Conservation (phyloP, 2,888 invertebrate species). For the Mesoligia furuncula region DNA sequence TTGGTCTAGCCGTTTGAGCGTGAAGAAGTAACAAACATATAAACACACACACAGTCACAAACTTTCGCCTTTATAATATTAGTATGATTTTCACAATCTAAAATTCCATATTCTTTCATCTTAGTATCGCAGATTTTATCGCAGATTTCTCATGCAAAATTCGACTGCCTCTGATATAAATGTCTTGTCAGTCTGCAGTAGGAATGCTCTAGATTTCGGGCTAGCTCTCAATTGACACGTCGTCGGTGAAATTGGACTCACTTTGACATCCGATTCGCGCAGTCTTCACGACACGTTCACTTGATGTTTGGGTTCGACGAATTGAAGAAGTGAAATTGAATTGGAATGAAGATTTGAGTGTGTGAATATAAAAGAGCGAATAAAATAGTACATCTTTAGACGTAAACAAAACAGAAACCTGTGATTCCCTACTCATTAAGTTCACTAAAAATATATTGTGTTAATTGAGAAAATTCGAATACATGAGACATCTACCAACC, state of each 20-base stretch:
- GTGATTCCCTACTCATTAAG: neutral
- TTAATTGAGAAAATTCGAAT: neutral
- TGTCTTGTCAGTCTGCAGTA: neutral
- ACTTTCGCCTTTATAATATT: too few species aligned
- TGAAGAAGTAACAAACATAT: too few species aligned
- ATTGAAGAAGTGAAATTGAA: neutral
- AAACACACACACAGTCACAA: too few species aligned
- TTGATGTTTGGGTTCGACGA: neutral
- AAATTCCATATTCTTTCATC: neutral
- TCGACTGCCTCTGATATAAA: neutral
- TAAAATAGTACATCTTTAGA: conserved; percentile 2
- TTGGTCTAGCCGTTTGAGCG: too few species aligned
- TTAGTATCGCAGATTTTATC: neutral
- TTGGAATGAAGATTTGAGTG: conserved; percentile 1
- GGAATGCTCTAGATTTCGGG: neutral
- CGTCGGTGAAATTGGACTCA: conserved; percentile 24
- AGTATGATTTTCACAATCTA: neutral
- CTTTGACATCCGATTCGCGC: conserved; percentile 22
- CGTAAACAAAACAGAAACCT: neutral
- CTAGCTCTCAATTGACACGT: conserved; percentile 19
- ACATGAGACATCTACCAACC: neutral
- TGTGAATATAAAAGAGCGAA: neutral
- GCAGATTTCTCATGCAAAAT: neutral
- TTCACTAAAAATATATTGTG: neutral
- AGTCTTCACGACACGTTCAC: conserved; percentile 7